Base-by-base conservation (phyloP, 2,888 invertebrate genomes). In the Schizaphis graminum region DNA sequence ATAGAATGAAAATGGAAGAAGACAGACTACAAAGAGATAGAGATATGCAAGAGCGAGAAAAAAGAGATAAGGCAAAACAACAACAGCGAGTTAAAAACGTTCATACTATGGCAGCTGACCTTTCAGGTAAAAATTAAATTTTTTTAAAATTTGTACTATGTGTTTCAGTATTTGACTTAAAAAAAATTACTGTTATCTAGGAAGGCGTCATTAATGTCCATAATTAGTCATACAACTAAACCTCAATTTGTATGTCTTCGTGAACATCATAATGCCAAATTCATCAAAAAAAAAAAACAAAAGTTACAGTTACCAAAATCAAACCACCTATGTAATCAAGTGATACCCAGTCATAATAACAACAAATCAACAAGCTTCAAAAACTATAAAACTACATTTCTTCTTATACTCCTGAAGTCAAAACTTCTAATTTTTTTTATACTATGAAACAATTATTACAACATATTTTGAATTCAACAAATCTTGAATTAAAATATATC, bases 1-100 rank as follows among this genome's bases (percentile, higher is more conserved):
- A 89, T 95, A 97, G 97, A 95, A 96, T 97, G 95, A 97, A 97
- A 96, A 96, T 97, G 95, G 97, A 97, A 96, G 97, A 97, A 95
- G 97, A 97, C 95, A 97, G 97, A 95, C 96, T 97, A 94, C 96
- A 97, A 94, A 95, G 96, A 93, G 96, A 96, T 94, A 95, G 96
- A 94, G 96, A 96, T 94, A 95, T 96, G 94, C 96, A 94, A 90
- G 95, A 95, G 89, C 89, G 96, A 95, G 96, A 96, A 47, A 94
- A 94, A 94, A 95, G 95, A 94, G 95, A 95, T 35, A 95, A 95
- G 44, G 95, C 94, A 91, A 95, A 95, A 47, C 95, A 95, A 89
- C 95, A 94, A 87, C 95, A 95, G 44, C n/a, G 95, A 49, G 94
- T 95, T 24, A 95, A 95, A 84, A 95, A 95, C 61, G 95, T 95